phyloP scores from a whole-genome alignment of 2,113 vertebrate species.

The Calcarius ornatus region DNA sequence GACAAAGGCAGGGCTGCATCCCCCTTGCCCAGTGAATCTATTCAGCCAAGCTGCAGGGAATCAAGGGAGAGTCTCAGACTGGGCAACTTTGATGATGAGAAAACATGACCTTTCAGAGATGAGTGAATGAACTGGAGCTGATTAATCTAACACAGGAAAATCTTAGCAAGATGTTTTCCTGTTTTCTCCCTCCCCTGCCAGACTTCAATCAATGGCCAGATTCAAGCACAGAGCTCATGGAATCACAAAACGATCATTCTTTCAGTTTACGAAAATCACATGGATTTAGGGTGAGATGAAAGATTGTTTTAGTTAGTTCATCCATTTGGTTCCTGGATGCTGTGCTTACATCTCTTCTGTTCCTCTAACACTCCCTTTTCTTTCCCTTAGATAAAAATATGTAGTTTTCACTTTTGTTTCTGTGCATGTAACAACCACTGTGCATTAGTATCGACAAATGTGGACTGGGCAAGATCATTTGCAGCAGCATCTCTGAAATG shows the following conservation, averaged over 20 bases:
- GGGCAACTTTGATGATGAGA: accelerated
- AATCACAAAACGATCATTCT: slow-evolving; percentile 30
- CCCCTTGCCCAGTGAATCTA: accelerated
- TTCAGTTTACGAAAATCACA: slow-evolving; percentile 1
- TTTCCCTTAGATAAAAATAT: neutral
- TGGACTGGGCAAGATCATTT: neutral
- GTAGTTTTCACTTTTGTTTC: neutral
- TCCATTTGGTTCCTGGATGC: neutral
- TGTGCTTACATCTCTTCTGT: neutral
- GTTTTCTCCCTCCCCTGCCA: slow-evolving; percentile 23
- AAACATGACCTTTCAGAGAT: slow-evolving; percentile 22
- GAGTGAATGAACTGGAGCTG: neutral
- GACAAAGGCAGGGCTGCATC: neutral
- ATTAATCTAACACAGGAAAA: slow-evolving; percentile 47
- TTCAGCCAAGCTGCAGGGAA: neutral
- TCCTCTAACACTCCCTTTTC: neutral
- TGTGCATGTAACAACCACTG: neutral
- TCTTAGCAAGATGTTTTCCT: slow-evolving; percentile 42
- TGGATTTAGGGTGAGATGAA: neutral
- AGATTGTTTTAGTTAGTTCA: slow-evolving; percentile 10
- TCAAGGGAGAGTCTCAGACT: neutral
- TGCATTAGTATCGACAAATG: neutral
- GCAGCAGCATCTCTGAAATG: neutral
- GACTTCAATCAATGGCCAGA: slow-evolving; percentile 41
- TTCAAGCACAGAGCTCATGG: neutral